phyloP scores from a whole-genome alignment of 2,797 vertebrate species.

The Dermochelys coriacea region DNA sequence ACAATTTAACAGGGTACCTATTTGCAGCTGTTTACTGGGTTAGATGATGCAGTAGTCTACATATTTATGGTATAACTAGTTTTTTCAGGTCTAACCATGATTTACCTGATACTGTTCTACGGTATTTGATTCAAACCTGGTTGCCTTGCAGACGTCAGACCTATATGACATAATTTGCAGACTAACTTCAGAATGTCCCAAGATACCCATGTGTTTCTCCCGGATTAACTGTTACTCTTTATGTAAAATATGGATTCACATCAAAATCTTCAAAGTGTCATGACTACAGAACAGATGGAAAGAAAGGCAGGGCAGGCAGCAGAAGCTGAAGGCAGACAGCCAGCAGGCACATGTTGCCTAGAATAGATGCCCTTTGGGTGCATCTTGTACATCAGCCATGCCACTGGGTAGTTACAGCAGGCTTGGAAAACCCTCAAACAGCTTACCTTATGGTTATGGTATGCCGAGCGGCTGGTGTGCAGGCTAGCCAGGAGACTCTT shows the following conservation, averaged over 20 bases:
- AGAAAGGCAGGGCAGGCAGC: neutral
- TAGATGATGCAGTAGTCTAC: neutral
- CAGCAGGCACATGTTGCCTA: rapidly evolving
- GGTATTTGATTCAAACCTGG: neutral
- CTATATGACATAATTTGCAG: neutral
- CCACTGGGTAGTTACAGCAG: neutral
- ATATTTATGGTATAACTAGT: neutral
- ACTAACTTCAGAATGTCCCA: neutral
- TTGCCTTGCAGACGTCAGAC: neutral
- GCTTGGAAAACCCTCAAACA: rapidly evolving
- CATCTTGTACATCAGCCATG: neutral
- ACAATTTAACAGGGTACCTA: rapidly evolving
- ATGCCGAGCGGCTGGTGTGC: constrained; percentile 95
- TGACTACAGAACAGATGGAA: neutral
- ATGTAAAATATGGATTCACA: neutral
- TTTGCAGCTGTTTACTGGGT: neutral
- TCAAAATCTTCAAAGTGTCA: neutral
- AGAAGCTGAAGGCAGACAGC: neutral
- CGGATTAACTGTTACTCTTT: neutral
- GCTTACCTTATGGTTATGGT: constrained; percentile 98
- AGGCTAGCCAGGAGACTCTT: constrained; percentile 98
- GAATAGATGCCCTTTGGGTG: neutral
- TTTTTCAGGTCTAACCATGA: neutral
- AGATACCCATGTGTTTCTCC: neutral
- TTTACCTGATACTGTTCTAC: neutral